Evolutionary conservation across 2,888 invertebrate genomes (phyloP).

Genomic region (Apoda limacodes): DNA sequence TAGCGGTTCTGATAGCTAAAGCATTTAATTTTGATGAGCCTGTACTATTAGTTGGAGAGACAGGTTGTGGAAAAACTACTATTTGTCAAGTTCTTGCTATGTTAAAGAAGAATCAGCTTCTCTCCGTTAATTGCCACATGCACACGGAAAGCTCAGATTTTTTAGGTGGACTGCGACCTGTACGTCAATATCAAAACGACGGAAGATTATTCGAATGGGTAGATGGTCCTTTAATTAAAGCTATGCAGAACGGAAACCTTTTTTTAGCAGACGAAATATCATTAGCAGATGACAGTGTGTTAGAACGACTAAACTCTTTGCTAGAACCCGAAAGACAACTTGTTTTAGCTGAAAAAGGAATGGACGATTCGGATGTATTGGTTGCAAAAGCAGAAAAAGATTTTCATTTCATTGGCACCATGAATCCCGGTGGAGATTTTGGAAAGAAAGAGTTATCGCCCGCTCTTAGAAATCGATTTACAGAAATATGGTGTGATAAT

Average conservation of each 20-base stretch:
- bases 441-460: constrained; percentile 99
- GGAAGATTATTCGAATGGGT: constrained; percentile 94
- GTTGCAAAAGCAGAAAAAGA: constrained; percentile 76
- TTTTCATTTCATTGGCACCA: constrained; percentile 96
- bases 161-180: constrained; percentile 93
- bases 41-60: constrained; percentile 95
- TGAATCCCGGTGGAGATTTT: constrained; percentile 99
- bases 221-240: constrained; percentile 93
- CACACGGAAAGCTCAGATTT: constrained; percentile 99
- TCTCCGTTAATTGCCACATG: constrained; percentile 97
- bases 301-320: constrained; percentile 96
- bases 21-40: constrained; percentile 94
- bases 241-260: constrained; percentile 89
- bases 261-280: constrained; percentile 99
- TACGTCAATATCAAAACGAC: constrained; percentile 73
- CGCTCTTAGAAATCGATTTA: constrained; percentile 95
- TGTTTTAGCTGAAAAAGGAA: constrained; percentile 91
- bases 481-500: constrained; percentile 97
- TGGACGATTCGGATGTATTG: constrained; percentile 66
- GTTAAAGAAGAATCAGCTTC: constrained; percentile 73
- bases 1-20: constrained; percentile 83
- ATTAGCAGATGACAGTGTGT: constrained; percentile 96
- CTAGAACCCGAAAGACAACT: constrained; percentile 93
- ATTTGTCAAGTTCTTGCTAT: constrained; percentile 90
- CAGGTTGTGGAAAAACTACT: constrained; percentile 98